Base-by-base conservation (phyloP, 2,113 vertebrate species). In the Bostrychus sinensis region DNA sequence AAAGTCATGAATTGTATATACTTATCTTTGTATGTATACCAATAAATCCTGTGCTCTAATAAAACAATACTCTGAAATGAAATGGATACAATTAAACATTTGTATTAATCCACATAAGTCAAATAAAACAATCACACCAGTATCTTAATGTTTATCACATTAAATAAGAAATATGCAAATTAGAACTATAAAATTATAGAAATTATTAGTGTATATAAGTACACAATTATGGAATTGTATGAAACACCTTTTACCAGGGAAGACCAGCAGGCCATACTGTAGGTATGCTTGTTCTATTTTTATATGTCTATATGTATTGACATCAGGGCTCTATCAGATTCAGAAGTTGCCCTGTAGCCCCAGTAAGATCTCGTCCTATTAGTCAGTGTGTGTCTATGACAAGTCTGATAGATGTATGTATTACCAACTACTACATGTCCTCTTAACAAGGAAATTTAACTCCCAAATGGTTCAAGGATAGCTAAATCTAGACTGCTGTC, bases 11-110 rank as follows among this genome's bases (percentile, higher is more conserved):
- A 78, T 57, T 88, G 88, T 90, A 91, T 85, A 89, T 89, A 89
- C 75, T 68, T 86, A 86, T 83, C 78, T 89, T 86, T 90, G 86
- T 91, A 86, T 91, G 85, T 91, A 87, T 89, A 90, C 86, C 78
- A 89, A 78, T 88, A 86, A 84, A 89, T 71, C 68, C 75, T 87
- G 86, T 88, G 87, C 85, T 88, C 86, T 80, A 90, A 87, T 88
- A 86, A 89, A 90, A 85, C 72, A 86, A 83, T 82, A 85, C 80
- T 89, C 78, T 87, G 78, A 85, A 80, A 70, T 86, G 69, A 85
- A 87, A 75, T 84, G 80, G 82, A 80, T 84, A 87, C 89, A 88
- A 89, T 70, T 72, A 74, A 88, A 89, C 56, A 86, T 89, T 90
- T 90, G 82, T 91, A 85, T 85, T 80, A 88, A 91, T 82, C 84